Percentiles rank a stretch among this genome's conserved stretches.
Conservation (phyloP, 2,113 vertebrate species). For the sheep (Ovis aries) region DNA sequence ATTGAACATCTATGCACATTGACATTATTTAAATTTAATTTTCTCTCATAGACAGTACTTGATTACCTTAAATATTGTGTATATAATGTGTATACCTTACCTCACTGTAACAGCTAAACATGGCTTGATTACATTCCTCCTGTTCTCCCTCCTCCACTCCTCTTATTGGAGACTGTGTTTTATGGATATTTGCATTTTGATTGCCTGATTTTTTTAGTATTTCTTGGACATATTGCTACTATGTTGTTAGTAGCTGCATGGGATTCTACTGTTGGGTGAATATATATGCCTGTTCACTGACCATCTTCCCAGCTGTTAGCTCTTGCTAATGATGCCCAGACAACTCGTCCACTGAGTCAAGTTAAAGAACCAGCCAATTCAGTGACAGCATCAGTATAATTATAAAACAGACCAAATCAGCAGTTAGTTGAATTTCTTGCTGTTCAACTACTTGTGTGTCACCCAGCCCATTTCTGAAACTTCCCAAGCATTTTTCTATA, state of each 20-base stretch:
- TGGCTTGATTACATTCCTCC: neutral
- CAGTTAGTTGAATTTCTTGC: conserved; percentile 28
- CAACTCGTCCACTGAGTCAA: neutral
- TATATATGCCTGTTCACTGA: neutral
- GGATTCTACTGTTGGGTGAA: neutral
- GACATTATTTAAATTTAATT: neutral
- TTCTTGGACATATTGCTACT: neutral
- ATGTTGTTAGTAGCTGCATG: neutral
- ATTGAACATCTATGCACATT: neutral
- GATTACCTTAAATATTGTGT: neutral
- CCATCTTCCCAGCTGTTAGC: neutral
- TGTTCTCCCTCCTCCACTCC: neutral
- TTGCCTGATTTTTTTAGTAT: neutral
- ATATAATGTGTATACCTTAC: neutral
- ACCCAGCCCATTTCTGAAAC: neutral
- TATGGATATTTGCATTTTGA: neutral
- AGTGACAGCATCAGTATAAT: neutral
- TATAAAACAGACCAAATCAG: neutral
- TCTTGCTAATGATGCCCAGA: neutral
- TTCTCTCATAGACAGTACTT: neutral
- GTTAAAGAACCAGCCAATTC: neutral
- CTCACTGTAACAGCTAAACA: neutral
- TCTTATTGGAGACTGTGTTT: neutral
- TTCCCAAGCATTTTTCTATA: neutral
- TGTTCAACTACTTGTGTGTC: neutral